phyloP scores from a whole-genome alignment of 2,797 vertebrate genomes.

The Mus spretus region DNA sequence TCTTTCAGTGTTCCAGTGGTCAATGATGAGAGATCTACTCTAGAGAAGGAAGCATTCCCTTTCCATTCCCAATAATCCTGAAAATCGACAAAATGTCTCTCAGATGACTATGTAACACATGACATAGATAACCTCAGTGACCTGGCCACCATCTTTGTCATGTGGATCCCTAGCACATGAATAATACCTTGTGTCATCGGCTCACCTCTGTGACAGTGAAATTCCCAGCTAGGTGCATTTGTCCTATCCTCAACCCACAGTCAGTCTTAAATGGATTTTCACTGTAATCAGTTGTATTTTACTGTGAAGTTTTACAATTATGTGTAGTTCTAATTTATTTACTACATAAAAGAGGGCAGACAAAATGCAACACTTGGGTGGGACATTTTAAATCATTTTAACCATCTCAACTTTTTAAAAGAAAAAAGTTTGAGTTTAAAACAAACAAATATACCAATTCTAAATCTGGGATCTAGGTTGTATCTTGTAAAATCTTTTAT shows the following conservation, averaged over 20 bases:
- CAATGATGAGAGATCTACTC: not conserved
- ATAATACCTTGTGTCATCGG: not conserved
- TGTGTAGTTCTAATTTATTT: not conserved
- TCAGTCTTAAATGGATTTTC: not conserved
- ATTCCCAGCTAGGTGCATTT: too few relatives aligned
- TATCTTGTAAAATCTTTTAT: constrained; percentile 23
- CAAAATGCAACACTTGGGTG: not conserved
- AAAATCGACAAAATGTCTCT: not conserved
- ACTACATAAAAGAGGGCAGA: not conserved
- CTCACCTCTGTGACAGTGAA: not conserved
- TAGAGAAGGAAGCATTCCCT: not conserved
- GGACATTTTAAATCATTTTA: not conserved
- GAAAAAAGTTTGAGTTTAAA: constrained; percentile 29
- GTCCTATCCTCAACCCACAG: not conserved
- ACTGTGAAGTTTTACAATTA: not conserved
- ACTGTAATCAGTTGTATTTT: not conserved
- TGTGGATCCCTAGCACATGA: not conserved
- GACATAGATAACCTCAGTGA: too few relatives aligned
- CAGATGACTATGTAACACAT: not conserved
- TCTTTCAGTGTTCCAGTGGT: not conserved
- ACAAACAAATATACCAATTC: not conserved
- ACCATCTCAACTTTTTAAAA: constrained; percentile 11
- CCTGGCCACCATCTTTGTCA: not conserved
- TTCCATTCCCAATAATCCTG: not conserved
- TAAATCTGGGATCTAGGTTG: not conserved